phyloP scores from a whole-genome alignment of 2,797 vertebrate species.

The Falco naumanni region DNA sequence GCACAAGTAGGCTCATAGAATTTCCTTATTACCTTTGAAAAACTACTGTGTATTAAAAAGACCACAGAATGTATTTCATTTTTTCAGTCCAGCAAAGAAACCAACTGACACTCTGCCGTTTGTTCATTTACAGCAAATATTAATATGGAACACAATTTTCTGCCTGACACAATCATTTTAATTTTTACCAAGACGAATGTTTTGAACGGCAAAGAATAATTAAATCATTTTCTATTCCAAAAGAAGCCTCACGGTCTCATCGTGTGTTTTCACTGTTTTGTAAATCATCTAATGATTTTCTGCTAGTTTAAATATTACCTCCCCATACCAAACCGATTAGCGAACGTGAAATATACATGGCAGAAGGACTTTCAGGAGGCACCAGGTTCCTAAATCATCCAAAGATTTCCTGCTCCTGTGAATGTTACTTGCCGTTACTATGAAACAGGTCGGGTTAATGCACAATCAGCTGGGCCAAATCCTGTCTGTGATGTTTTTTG shows the following conservation, averaged over 20 bases:
- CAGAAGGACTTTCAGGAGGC: background rate
- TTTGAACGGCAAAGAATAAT: conserved; percentile 42
- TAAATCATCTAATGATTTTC: conserved; percentile 75
- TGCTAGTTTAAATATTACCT: conserved; percentile 70
- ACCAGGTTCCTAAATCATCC: conserved; percentile 56
- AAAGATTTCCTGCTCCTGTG: conserved; percentile 28
- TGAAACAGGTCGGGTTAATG: background rate
- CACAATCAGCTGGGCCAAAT: background rate
- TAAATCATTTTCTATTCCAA: conserved; percentile 59
- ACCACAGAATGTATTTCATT: background rate
- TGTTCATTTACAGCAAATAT: conserved; percentile 63
- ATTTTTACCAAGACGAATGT: conserved; percentile 66
- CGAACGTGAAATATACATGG: background rate
- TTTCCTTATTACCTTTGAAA: conserved; percentile 45
- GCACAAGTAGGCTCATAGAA: background rate
- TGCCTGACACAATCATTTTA: conserved; percentile 63
- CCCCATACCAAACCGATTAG: conserved; percentile 61
- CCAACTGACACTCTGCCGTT: background rate
- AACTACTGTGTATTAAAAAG: background rate
- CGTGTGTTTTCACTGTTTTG: conserved; percentile 27
- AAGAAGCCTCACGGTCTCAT: conserved; percentile 9
- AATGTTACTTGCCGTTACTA: background rate
- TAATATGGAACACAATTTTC: conserved; percentile 65
- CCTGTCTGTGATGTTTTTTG: background rate
- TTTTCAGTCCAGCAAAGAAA: background rate